Conservation (phyloP, 2,113 vertebrate species). For the Corythoichthys intestinalis region DNA sequence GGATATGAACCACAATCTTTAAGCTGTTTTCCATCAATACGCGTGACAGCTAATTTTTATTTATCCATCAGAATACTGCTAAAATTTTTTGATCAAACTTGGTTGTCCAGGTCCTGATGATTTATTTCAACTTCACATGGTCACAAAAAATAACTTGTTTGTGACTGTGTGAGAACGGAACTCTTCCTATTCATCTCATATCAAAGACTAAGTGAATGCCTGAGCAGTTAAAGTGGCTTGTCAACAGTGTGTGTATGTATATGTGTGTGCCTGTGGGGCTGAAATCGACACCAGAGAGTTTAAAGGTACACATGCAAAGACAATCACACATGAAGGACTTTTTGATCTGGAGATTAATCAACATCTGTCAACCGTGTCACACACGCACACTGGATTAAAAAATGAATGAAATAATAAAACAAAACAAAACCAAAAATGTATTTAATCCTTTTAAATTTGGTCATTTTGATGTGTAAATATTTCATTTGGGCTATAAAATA, state of each 20-base stretch:
- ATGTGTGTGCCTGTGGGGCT: conserved; percentile 23
- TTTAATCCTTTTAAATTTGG: too few species aligned
- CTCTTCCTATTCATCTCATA: conserved; percentile 30
- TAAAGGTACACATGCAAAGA: conserved; percentile 23
- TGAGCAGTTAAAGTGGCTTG: conserved; percentile 24
- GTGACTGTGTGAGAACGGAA: conserved; percentile 54
- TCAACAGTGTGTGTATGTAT: conserved; percentile 5
- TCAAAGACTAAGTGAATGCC: conserved; percentile 37
- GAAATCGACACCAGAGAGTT: conserved; percentile 21
- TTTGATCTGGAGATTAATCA: conserved; percentile 47
- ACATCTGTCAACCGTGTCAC: not conserved
- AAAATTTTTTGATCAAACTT: not conserved
- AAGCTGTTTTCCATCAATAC: too few species aligned
- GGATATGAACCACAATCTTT: too few species aligned
- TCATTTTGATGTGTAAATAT: too few species aligned
- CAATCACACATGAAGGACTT: conserved; percentile 23
- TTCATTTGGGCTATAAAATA: too few species aligned
- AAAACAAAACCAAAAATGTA: too few species aligned
- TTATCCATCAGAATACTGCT: not conserved
- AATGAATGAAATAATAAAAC: too few species aligned
- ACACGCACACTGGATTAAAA: not conserved
- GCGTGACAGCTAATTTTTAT: not conserved
- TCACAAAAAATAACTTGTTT: not conserved
- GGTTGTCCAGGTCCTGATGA: not conserved
- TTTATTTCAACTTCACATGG: not conserved